These are phyloP conservation scores for Achatina immaculata DNA, from an alignment of 1,140 invertebrate species.

Conservation along the genomic window DNA sequence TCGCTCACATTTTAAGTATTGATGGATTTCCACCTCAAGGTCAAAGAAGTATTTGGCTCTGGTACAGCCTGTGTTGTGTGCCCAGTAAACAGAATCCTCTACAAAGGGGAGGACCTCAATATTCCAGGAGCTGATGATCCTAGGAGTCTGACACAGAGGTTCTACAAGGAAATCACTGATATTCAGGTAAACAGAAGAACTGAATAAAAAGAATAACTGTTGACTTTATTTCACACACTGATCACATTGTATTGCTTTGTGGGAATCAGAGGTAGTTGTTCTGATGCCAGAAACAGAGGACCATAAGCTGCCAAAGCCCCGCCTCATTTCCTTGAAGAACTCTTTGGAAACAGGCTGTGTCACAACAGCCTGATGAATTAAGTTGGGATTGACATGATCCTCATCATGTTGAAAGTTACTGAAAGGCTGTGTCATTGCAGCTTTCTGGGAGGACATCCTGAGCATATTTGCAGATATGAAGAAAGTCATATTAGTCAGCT, in stretches of 20 bases:
- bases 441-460: too few relatives aligned
- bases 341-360: too few relatives aligned
- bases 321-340: background rate
- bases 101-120: constrained; percentile 71
- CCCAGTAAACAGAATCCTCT: constrained; percentile 86
- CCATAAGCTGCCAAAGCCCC: too few relatives aligned
- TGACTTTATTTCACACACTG: background rate
- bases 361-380: background rate
- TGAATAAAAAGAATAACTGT: background rate
- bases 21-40: constrained; percentile 73
- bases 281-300: background rate
- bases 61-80: constrained; percentile 95
- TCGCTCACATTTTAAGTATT: too few relatives aligned
- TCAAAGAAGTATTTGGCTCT: constrained; percentile 93
- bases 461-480: too few relatives aligned
- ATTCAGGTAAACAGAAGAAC: constrained; percentile 76
- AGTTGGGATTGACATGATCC: too few relatives aligned
- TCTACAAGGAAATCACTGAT: constrained; percentile 81
- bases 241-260: too few relatives aligned
- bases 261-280: background rate
- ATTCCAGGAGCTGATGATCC: constrained; percentile 78
- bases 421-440: too few relatives aligned
- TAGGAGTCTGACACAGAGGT: constrained; percentile 71
- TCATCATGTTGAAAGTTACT: too few relatives aligned
- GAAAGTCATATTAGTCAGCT: too few relatives aligned